Conservation (phyloP, 1,140 invertebrate species). For the Frieseomelitta varia region DNA sequence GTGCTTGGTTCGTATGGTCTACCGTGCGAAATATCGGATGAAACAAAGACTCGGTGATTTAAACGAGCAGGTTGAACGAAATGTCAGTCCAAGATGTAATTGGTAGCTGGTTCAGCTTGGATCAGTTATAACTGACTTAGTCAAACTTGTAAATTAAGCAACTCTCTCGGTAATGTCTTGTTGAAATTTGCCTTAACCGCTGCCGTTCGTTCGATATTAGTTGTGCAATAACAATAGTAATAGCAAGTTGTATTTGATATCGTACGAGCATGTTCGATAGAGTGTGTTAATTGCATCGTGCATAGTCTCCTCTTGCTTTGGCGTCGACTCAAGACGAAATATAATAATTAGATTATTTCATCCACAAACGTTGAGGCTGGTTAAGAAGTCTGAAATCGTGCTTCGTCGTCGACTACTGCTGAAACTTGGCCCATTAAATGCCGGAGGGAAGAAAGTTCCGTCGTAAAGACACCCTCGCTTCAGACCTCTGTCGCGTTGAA, state of each 20-base stretch:
- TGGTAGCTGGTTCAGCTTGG: background rate
- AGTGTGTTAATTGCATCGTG: background rate
- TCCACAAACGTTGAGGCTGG: background rate
- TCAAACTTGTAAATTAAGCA: conserved; percentile 13
- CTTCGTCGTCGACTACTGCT: background rate
- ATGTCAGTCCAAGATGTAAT: background rate
- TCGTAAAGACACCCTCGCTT: conserved; percentile 47
- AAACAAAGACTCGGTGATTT: background rate
- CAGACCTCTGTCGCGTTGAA: conserved; percentile 30
- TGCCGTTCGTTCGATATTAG: background rate
- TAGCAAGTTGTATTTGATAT: no score
- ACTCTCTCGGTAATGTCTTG: background rate
- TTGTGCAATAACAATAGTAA: background rate
- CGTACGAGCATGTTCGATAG: no score
- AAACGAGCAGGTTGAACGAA: background rate
- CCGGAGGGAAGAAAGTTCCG: conserved; percentile 45
- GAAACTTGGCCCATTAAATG: conserved; percentile 53
- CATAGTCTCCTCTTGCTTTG: background rate
- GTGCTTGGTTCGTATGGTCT: no score
- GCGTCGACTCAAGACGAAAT: background rate
- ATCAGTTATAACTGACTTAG: conserved; percentile 15
- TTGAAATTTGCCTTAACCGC: conserved; percentile 1
- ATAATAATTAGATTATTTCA: conserved; percentile 40
- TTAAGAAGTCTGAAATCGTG: conserved; percentile 23
- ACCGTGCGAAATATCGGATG: no score